Conservation (phyloP, 2,113 vertebrate genomes). For the Syrrhaptes paradoxus region DNA sequence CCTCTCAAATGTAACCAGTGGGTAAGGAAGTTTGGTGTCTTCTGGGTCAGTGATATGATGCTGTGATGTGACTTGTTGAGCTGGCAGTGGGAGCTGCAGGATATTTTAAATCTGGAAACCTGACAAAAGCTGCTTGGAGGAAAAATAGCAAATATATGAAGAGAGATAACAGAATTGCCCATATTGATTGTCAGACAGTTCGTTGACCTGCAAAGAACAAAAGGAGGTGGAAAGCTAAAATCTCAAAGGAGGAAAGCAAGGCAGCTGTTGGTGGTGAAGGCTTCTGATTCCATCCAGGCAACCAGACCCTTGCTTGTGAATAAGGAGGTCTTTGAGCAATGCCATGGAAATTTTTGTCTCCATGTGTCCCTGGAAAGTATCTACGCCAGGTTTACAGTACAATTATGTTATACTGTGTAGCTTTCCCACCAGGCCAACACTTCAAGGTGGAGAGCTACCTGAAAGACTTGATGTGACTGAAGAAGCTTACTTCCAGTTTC, state of each 20-base stretch:
- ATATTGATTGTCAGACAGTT: background rate
- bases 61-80: background rate
- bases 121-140: background rate
- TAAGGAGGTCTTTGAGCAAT: background rate
- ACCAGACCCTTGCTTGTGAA: background rate
- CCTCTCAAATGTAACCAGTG: background rate
- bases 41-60: background rate
- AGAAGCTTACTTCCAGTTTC: background rate
- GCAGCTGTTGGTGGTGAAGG: background rate
- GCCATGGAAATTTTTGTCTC: background rate
- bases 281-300: background rate
- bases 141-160: background rate
- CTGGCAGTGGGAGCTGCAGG: background rate
- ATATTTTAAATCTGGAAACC: background rate
- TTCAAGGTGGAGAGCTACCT: background rate
- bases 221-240: background rate
- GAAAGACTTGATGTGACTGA: background rate
- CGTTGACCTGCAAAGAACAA: background rate
- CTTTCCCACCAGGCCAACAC: background rate
- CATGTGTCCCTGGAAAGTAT: background rate
- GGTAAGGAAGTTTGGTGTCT: background rate
- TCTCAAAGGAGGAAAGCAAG: background rate
- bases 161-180: background rate
- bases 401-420: accelerated
- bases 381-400: background rate